Percentiles rank a stretch among this genome's conserved stretches.
Conservation (phyloP, 2,888 invertebrate genomes). For the Catonia carolina region DNA sequence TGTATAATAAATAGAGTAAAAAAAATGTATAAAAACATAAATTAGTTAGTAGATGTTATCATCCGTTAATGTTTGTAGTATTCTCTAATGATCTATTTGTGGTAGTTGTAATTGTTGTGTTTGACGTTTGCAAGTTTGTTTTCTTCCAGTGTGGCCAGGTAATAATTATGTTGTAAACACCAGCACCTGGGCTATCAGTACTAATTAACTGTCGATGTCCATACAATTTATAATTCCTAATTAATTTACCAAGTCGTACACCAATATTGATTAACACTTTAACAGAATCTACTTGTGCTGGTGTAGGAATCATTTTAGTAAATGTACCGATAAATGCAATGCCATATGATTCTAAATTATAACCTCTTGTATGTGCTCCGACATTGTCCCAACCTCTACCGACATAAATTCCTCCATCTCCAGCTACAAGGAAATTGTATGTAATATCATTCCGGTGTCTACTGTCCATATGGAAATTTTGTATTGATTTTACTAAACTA, state of each 20-base stretch:
- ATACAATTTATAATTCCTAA: constrained; percentile 14
- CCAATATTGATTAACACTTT: constrained; percentile 16
- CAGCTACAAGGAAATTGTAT: constrained; percentile 47
- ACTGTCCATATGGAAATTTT: constrained; percentile 40
- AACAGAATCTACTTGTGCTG: constrained; percentile 18
- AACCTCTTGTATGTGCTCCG: constrained; percentile 32
- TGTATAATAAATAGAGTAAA: no score
- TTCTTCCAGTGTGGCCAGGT: constrained; percentile 5
- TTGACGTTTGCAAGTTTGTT: no score
- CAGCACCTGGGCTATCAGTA: constrained; percentile 20
- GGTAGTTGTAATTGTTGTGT: no score
- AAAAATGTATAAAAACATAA: no score
- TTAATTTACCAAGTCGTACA: constrained; percentile 12
- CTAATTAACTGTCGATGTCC: constrained; percentile 14
- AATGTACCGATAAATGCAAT: constrained; percentile 26
- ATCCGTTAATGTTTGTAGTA: no score
- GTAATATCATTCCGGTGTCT: constrained; percentile 37
- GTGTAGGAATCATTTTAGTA: constrained; percentile 10
- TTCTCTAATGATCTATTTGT: no score
- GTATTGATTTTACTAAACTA: constrained; percentile 8
- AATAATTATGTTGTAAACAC: neutral
- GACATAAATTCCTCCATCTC: constrained; percentile 45
- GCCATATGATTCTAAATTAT: constrained; percentile 20
- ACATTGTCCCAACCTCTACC: constrained; percentile 44
- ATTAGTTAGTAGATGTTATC: no score